Conservation (phyloP, 64 coral and sea anemone genomes). For the Porites lutea region DNA sequence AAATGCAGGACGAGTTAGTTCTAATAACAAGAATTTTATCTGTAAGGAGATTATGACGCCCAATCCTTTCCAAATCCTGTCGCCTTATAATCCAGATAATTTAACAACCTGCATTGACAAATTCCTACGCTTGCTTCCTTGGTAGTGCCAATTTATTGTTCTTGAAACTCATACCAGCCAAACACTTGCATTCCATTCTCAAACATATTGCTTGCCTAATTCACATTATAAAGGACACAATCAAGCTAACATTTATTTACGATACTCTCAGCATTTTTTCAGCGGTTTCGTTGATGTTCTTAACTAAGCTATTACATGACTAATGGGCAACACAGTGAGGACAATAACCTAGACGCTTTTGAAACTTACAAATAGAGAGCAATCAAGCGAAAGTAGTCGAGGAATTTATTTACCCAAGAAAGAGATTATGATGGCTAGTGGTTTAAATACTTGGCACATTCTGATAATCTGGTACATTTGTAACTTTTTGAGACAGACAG, state of each 20-base stretch:
- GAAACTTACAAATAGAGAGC: not conserved
- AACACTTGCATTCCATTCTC: not conserved
- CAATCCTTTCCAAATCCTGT: slow-evolving; percentile 13
- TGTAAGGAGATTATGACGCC: slow-evolving; percentile 36
- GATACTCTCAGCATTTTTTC: not conserved
- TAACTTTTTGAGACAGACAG: not conserved
- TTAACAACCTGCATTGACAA: not conserved
- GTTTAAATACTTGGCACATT: not conserved
- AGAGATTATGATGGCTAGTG: not conserved
- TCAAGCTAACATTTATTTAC: not conserved
- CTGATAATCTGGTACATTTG: slow-evolving; percentile 5
- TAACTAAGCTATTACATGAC: not conserved
- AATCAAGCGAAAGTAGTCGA: not conserved
- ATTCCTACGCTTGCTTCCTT: slow-evolving; percentile 9
- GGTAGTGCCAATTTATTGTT: not conserved
- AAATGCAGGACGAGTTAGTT: slow-evolving; percentile 4
- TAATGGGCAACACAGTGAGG: not conserved
- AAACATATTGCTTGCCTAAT: not conserved
- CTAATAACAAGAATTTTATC: slow-evolving; percentile 26
- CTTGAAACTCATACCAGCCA: not conserved
- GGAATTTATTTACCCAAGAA: not conserved
- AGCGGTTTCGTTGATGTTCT: not conserved
- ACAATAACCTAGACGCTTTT: not conserved
- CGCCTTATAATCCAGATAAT: slow-evolving; percentile 41
- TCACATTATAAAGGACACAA: too few species aligned